Conservation (phyloP, 2,797 vertebrate species). For the Tangara arthus region DNA sequence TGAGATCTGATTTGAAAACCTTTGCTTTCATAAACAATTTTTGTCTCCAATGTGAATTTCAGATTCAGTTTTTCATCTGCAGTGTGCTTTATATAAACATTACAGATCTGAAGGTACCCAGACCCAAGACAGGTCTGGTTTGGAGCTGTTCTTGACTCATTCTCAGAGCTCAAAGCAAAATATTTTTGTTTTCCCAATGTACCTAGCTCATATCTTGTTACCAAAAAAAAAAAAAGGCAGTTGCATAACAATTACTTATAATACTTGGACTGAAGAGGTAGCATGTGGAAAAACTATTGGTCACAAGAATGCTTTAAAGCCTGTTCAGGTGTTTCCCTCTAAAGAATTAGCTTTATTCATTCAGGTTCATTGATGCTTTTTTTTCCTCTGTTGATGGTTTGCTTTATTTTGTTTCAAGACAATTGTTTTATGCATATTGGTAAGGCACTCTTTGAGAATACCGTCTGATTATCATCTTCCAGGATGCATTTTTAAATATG, state of each 20-base stretch:
- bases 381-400: background rate
- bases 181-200: background rate
- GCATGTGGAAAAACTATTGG: background rate
- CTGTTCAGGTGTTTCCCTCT: background rate
- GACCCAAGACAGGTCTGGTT: background rate
- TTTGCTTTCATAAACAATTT: constrained; percentile 18
- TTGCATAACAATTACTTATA: background rate
- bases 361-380: background rate
- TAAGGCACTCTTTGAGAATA: background rate
- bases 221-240: background rate
- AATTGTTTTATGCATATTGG: background rate
- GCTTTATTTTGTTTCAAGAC: background rate
- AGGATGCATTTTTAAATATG: background rate
- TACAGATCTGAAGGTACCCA: background rate
- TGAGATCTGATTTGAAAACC: constrained; percentile 7
- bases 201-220: background rate
- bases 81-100: background rate
- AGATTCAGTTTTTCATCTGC: background rate
- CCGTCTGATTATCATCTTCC: background rate
- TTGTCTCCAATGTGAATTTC: constrained; percentile 9
- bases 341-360: background rate
- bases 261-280: background rate
- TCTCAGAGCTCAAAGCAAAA: background rate
- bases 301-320: background rate
- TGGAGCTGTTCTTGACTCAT: accelerated